Base-by-base conservation (phyloP, 2,888 invertebrate genomes). In the Saturnia pavonia region DNA sequence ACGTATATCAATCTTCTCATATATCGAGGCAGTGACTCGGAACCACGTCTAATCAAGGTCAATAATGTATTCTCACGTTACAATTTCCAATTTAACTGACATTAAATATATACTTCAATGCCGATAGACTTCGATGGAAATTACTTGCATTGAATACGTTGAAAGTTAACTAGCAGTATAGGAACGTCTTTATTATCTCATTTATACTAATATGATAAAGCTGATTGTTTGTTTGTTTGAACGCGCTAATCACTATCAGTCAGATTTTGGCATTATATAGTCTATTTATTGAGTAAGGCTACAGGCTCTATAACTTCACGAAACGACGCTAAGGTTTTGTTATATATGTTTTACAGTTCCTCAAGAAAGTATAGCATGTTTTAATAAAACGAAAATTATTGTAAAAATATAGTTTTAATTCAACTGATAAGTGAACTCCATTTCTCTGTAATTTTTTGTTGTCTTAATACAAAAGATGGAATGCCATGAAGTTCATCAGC, bases 31-130 rank as follows among this genome's bases (percentile, higher is more conserved):
- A 82, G 74, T 81, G 82, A 81, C 76, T 79, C 78, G 89, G 87
- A 91, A 91, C 90, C 77, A 82, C 82, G 78, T 79, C 79, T 80
- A 81, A 87, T 84, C 88, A 91, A 91, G 92, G 91, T 82, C 86
- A 88, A 75, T 80, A 78, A 78, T 80, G 80, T 75, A 60, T 74
- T 85, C 83, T 86, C 85, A 76, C 76, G 79, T 85, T 84, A 84
- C 85, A 77, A 81, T 79, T 79, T 82, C 78, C 73, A 80, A 73
- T 74, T 68, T 74, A 76, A 25, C 25, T 14, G 27, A 60, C 57
- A 60, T 74, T 73, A 69, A 74, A 14, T 68, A 51, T 51, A 45
- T 48, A 27, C 16, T 68, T 68, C 68, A 67, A 45, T 67, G 45
- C 43, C 40, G 22, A 54, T 65, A 57, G 27, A 70, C 43, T 60